These are phyloP conservation scores for Zenarchopterus dispar DNA, from an alignment of 2,797 vertebrate genomes.

Conservation along the genomic window DNA sequence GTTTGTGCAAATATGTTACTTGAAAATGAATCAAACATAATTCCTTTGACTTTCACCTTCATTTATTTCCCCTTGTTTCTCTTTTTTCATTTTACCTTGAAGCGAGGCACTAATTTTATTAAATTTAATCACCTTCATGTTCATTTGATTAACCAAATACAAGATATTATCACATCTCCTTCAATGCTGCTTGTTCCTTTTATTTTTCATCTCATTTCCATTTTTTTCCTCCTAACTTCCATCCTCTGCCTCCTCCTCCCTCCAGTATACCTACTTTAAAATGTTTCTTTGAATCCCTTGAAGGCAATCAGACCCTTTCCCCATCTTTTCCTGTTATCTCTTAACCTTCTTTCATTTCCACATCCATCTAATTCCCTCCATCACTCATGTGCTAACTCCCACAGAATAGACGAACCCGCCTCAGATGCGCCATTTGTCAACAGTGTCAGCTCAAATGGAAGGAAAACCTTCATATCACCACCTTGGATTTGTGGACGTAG, in stretches of 20 bases:
- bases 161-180: too few relatives aligned
- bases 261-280: slow-evolving; percentile 48
- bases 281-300: slow-evolving; percentile 45
- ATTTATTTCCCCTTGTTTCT: too few relatives aligned
- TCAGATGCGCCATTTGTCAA: slow-evolving; percentile 66
- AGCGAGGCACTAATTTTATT: too few relatives aligned
- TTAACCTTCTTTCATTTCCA: slow-evolving; percentile 37
- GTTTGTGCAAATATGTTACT: too few relatives aligned
- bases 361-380: slow-evolving; percentile 43
- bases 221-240: neutral
- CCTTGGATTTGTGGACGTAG: slow-evolving; percentile 46
- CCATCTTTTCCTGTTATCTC: slow-evolving; percentile 35
- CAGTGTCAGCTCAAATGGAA: slow-evolving; percentile 62
- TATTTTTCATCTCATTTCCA: neutral
- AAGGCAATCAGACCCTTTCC: slow-evolving; percentile 53
- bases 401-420: slow-evolving; percentile 44
- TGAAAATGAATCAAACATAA: too few relatives aligned
- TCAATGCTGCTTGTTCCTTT: too few relatives aligned
- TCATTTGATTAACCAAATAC: too few relatives aligned
- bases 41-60: too few relatives aligned
- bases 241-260: slow-evolving; percentile 22
- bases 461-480: slow-evolving; percentile 31
- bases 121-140: too few relatives aligned
- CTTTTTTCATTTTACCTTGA: too few relatives aligned
- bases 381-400: slow-evolving; percentile 40